Percentiles rank a stretch among this genome's conserved stretches.
These are phyloP conservation scores for Muscicapa comitata DNA, from an alignment of 2,797 vertebrate species.

Conservation along the genomic window DNA sequence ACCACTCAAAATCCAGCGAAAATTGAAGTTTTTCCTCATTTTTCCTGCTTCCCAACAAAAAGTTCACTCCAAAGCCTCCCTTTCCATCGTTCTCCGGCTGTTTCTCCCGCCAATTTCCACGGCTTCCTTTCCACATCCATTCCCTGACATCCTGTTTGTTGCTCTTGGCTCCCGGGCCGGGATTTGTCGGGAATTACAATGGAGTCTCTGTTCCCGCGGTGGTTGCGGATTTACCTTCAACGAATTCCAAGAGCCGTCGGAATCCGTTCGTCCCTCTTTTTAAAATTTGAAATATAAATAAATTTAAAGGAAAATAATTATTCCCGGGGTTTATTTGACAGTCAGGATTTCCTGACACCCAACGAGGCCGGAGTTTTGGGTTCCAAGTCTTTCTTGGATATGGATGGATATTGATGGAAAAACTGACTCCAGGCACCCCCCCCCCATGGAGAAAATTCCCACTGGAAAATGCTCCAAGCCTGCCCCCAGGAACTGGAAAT, in stretches of 20 bases:
- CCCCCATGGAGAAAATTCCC: neutral
- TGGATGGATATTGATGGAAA: neutral
- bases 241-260: neutral
- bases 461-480: neutral
- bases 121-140: constrained; percentile 60
- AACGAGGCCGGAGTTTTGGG: neutral
- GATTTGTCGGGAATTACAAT: neutral
- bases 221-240: constrained; percentile 5
- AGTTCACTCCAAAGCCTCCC: neutral
- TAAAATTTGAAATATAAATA: neutral
- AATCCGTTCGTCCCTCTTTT: neutral
- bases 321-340: constrained; percentile 38
- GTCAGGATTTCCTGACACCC: neutral
- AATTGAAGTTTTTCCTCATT: neutral
- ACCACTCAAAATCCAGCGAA: neutral
- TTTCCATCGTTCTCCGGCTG: neutral
- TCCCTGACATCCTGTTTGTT: constrained; percentile 51
- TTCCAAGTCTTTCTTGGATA: neutral
- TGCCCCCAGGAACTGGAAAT: neutral
- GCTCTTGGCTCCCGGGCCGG: constrained; percentile 32
- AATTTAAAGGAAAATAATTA: constrained; percentile 20
- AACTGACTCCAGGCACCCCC: neutral
- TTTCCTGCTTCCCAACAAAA: neutral
- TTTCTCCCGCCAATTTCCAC: neutral
- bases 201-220: constrained; percentile 4